These are phyloP conservation scores for Chaenogobius annularis DNA, from an alignment of 2,113 vertebrate genomes.

Conservation along the genomic window DNA sequence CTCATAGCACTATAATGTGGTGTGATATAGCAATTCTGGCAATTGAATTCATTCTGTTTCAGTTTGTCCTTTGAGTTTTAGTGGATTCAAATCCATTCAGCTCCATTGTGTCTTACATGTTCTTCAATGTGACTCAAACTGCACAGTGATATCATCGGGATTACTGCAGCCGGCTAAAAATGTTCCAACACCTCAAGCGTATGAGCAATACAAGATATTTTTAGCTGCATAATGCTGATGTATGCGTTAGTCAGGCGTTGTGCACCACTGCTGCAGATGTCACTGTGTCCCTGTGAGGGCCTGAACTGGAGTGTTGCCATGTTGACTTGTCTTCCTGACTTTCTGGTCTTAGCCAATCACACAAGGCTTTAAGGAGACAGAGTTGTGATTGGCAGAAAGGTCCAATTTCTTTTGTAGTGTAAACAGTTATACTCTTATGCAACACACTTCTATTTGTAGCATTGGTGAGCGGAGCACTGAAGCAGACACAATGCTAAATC, in stretches of 20 bases:
- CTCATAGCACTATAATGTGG: background rate
- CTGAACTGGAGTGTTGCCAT: constrained; percentile 56
- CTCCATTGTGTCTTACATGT: constrained; percentile 56
- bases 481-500: background rate
- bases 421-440: constrained; percentile 36
- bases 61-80: constrained; percentile 51
- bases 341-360: constrained; percentile 44
- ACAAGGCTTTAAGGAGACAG: background rate
- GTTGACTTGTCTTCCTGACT: constrained; percentile 26
- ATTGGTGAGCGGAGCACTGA: constrained; percentile 12
- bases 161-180: constrained; percentile 29
- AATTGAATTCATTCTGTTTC: constrained; percentile 39
- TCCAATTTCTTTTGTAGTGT: constrained; percentile 9
- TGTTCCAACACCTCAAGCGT: constrained; percentile 19
- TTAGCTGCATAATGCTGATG: constrained; percentile 51
- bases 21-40: constrained; percentile 47
- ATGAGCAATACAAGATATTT: constrained; percentile 39
- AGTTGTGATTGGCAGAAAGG: constrained; percentile 53
- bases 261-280: constrained; percentile 58
- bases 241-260: constrained; percentile 23
- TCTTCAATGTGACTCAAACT: constrained; percentile 65
- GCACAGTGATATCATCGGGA: constrained; percentile 38
- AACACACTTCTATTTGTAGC: constrained; percentile 46
- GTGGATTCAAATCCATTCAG: constrained; percentile 66
- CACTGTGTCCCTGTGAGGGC: constrained; percentile 35